These are phyloP conservation scores for Macrobrachium nipponense DNA, from an alignment of 1,140 invertebrate genomes.

Conservation along the genomic window DNA sequence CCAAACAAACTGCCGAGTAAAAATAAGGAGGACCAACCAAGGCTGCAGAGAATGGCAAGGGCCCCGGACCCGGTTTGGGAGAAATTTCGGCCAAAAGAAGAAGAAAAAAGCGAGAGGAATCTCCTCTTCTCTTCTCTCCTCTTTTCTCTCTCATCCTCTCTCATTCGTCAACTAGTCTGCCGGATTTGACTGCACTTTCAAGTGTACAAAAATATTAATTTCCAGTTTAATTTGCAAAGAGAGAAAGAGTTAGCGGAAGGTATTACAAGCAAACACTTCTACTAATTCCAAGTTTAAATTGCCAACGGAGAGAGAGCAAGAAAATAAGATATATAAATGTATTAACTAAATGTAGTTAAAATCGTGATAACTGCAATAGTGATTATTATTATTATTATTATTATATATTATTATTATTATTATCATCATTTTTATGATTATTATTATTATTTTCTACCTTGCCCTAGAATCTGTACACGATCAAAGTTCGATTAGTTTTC, in stretches of 20 bases:
- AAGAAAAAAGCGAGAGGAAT: neutral
- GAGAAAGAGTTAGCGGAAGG: too few species aligned
- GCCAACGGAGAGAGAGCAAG: neutral
- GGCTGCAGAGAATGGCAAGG: neutral
- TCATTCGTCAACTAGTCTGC: neutral
- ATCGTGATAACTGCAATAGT: neutral
- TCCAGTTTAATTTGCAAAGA: neutral
- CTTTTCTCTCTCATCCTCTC: neutral
- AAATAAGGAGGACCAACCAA: neutral
- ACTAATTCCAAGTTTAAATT: too few species aligned
- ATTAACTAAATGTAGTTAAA: neutral
- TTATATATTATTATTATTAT: neutral
- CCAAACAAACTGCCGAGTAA: neutral
- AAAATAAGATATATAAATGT: neutral
- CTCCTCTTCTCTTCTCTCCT: neutral
- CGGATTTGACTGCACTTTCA: neutral
- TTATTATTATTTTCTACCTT: too few species aligned
- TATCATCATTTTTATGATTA: too few species aligned
- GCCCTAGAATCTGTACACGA: too few species aligned
- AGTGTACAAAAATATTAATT: neutral
- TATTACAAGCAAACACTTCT: too few species aligned
- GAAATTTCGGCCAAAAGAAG: neutral
- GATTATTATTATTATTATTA: constrained; percentile 3
- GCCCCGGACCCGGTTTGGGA: neutral
- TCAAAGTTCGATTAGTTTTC: too few species aligned